A percentile compares a stretch with the other conserved stretches of the same genome.
Evolutionary conservation across 2,888 invertebrate species (phyloP).

Genomic region (Lasioglossum figueresi): DNA sequence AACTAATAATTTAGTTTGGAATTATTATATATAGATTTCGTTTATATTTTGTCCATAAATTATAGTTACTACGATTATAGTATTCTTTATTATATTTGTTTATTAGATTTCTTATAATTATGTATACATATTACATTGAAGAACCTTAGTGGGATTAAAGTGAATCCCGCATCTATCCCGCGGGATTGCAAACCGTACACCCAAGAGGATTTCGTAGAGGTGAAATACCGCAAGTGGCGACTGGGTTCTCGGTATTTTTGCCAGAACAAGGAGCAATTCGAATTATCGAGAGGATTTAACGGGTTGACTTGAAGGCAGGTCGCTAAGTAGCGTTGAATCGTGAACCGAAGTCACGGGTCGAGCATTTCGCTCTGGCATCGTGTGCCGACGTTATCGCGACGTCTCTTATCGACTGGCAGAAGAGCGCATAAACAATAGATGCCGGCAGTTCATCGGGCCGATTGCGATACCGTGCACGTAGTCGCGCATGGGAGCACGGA

Average conservation of each 20-base stretch:
- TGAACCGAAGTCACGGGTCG: background rate
- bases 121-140: no score
- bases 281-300: background rate
- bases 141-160: no score
- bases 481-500: slow-evolving; percentile 42
- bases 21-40: no score
- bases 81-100: no score
- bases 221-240: background rate
- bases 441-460: slow-evolving; percentile 32
- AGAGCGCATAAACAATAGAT: slow-evolving; percentile 44
- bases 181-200: no score
- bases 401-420: slow-evolving; percentile 11
- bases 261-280: background rate
- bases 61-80: no score
- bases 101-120: no score
- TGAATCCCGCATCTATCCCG: no score
- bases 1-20: no score
- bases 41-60: no score
- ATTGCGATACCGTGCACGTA: slow-evolving; percentile 50
- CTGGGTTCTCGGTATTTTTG: background rate
- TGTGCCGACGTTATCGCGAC: background rate
- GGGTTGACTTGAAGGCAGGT: background rate
- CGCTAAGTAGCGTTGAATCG: background rate
- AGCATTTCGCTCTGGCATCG: background rate
- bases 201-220: background rate